Conservation (phyloP, 2,888 invertebrate genomes). For the Salpingus planirostris region DNA sequence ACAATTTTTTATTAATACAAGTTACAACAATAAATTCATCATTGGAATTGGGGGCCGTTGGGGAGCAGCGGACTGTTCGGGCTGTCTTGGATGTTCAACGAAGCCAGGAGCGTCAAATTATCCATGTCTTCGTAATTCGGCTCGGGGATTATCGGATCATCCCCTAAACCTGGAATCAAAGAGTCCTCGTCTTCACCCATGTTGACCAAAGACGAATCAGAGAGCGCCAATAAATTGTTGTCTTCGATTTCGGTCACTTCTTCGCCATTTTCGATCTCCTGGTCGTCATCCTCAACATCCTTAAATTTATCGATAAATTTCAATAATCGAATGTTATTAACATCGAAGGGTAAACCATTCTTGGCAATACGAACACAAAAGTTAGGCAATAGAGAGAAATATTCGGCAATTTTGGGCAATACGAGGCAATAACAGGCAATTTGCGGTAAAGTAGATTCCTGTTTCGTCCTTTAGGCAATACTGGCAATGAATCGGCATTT, state of each 20-base stretch:
- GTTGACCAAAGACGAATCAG: constrained; percentile 9
- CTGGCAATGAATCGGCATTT: too few relatives aligned
- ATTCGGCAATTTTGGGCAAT: too few relatives aligned
- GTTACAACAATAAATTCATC: constrained; percentile 9
- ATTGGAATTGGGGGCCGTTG: too few relatives aligned
- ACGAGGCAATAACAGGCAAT: too few relatives aligned
- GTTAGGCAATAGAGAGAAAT: too few relatives aligned
- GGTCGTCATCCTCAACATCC: constrained; percentile 50
- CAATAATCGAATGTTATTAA: not conserved
- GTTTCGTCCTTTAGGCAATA: too few relatives aligned
- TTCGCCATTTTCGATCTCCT: constrained; percentile 40
- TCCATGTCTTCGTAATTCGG: constrained; percentile 41
- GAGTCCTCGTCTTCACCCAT: constrained; percentile 6
- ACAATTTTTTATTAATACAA: too few relatives aligned
- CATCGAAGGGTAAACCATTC: too few relatives aligned
- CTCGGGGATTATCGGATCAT: constrained; percentile 21
- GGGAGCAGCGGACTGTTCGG: constrained; percentile 18
- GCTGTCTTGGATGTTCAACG: constrained; percentile 33
- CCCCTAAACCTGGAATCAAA: constrained; percentile 16
- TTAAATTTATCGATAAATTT: not conserved
- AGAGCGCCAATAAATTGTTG: constrained; percentile 14
- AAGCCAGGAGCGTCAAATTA: constrained; percentile 37
- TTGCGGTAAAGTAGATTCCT: not conserved
- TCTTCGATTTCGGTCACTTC: constrained; percentile 29
- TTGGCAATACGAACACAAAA: too few relatives aligned